Percentiles rank a stretch among this genome's conserved stretches.
These are phyloP conservation scores for Hystrix brachyura DNA, from an alignment of 2,113 vertebrate species.

Conservation along the genomic window DNA sequence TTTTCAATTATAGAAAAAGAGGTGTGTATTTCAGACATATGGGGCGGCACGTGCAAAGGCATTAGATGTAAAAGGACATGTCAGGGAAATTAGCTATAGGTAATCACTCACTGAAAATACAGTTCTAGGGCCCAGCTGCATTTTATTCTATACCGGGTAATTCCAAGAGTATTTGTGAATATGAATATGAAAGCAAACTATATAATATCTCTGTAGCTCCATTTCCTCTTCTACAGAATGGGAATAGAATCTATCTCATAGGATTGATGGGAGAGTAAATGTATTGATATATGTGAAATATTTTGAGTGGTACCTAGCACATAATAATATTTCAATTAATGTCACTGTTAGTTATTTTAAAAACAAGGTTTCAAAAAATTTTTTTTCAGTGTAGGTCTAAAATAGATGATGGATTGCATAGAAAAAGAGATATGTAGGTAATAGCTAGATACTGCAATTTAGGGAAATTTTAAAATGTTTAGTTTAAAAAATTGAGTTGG, in stretches of 20 bases:
- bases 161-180: neutral
- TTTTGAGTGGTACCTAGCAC: neutral
- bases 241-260: neutral
- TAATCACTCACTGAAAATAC: neutral
- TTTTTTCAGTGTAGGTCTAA: neutral
- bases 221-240: neutral
- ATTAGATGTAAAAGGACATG: neutral
- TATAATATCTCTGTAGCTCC: neutral
- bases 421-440: neutral
- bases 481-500: neutral
- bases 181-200: neutral
- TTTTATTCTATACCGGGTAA: neutral
- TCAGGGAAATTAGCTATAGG: neutral
- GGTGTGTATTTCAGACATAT: neutral
- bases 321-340: neutral
- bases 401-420: neutral
- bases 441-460: neutral
- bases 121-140: neutral
- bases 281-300: conserved; percentile 23
- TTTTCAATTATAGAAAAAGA: neutral
- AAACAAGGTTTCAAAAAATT: neutral
- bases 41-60: neutral
- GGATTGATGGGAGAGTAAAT: neutral
- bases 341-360: conserved; percentile 19
- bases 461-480: neutral